Evolutionary conservation across 2,113 vertebrate species (phyloP).

Genomic region (Cyprinodon tularosa): DNA sequence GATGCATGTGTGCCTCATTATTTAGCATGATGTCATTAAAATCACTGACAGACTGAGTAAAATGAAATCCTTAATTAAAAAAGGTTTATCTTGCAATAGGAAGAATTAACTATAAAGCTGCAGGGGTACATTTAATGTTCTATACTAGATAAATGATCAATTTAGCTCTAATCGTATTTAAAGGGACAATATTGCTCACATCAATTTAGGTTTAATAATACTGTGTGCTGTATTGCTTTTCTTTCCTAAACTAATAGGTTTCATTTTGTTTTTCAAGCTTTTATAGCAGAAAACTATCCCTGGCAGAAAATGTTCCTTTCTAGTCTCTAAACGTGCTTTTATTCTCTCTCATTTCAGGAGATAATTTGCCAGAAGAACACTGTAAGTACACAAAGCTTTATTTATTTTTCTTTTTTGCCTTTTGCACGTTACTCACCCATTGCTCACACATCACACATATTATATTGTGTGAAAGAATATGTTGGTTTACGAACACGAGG

Average conservation of each 20-base stretch:
- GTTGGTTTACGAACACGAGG: slow-evolving; percentile 19
- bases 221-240: background rate
- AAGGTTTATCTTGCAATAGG: background rate
- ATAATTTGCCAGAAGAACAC: slow-evolving; percentile 99
- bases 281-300: slow-evolving; percentile 3
- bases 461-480: slow-evolving; percentile 49
- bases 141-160: background rate
- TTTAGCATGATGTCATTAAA: too few relatives aligned
- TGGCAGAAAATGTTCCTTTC: slow-evolving; percentile 13
- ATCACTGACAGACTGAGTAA: background rate
- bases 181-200: too few relatives aligned
- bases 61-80: background rate
- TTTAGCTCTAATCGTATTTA: background rate
- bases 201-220: too few relatives aligned
- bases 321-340: slow-evolving; percentile 36
- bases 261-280: background rate
- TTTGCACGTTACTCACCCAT: slow-evolving; percentile 54
- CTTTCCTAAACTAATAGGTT: background rate
- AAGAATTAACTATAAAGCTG: background rate
- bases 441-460: slow-evolving; percentile 49
- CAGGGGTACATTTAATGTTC: background rate
- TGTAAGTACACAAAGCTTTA: slow-evolving; percentile 84
- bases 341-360: slow-evolving; percentile 82
- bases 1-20: too few relatives aligned
- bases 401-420: slow-evolving; percentile 17